Evolutionary conservation across 2,888 invertebrate species (phyloP).

Genomic region (Ptilodon capucinus): DNA sequence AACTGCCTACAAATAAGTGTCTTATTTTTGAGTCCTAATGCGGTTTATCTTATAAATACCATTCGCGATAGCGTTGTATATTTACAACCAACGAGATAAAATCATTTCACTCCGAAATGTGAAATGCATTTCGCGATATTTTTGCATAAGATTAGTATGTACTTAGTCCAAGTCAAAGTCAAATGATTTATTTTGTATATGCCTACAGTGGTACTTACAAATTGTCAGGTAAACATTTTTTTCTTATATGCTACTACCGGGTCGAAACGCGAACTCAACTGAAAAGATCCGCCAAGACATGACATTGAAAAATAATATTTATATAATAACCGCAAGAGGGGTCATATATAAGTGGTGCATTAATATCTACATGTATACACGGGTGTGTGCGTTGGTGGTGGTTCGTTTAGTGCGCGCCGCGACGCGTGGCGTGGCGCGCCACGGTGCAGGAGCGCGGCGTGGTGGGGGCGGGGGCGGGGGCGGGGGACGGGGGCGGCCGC

Average conservation of each 20-base stretch:
- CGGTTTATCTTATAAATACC: not conserved
- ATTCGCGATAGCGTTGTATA: not conserved
- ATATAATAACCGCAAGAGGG: not conserved
- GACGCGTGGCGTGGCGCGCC: slow-evolving; percentile 82
- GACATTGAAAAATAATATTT: not conserved
- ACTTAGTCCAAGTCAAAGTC: no score
- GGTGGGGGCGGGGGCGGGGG: slow-evolving; percentile 78
- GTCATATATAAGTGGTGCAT: not conserved
- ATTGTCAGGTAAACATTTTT: no score
- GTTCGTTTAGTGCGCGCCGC: slow-evolving; percentile 49
- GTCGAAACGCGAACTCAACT: no score
- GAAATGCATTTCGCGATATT: not conserved
- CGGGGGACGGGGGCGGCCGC: slow-evolving; percentile 82
- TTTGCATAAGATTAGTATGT: no score
- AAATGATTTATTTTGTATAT: no score
- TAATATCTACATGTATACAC: slow-evolving; percentile 19
- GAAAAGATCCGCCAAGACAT: no score
- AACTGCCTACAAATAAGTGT: not conserved
- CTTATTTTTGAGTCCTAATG: not conserved
- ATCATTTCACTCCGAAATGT: not conserved
- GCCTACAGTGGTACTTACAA: no score
- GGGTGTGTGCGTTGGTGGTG: slow-evolving; percentile 45
- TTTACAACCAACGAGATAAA: not conserved
- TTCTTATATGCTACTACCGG: no score
- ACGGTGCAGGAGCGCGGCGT: slow-evolving; percentile 51